Evolutionary conservation across 1,140 invertebrate genomes (phyloP).

Genomic region (Harpegnathos saltator): DNA sequence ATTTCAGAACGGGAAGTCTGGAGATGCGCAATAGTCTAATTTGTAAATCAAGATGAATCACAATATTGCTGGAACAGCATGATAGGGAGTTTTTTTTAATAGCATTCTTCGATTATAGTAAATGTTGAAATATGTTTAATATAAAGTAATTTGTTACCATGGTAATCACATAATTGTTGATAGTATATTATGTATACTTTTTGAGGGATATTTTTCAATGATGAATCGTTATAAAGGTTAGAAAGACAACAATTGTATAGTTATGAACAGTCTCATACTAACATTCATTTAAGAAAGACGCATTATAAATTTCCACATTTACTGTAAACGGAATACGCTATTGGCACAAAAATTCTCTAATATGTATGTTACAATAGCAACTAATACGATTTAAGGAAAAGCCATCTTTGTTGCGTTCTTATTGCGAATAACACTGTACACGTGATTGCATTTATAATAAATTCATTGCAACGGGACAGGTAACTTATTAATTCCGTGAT

Average conservation of each 20-base stretch:
- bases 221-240: too few species aligned
- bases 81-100: conserved; percentile 6
- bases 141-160: neutral
- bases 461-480: neutral
- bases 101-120: neutral
- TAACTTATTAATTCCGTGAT: neutral
- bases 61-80: neutral
- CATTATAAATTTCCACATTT: neutral
- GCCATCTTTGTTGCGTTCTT: conserved; percentile 3
- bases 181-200: neutral
- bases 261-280: neutral
- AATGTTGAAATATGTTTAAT: neutral
- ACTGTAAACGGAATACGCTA: neutral
- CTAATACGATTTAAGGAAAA: neutral
- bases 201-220: neutral
- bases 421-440: conserved; percentile 6
- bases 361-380: neutral
- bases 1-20: neutral
- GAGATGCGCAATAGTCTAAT: neutral
- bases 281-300: neutral
- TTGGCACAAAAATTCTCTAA: neutral
- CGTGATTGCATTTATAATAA: conserved; percentile 55
- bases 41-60: conserved; percentile 6
- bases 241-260: too few species aligned
- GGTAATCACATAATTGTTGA: neutral